phyloP scores from a whole-genome alignment of 2,797 vertebrate genomes.

The Malurus splendens region DNA sequence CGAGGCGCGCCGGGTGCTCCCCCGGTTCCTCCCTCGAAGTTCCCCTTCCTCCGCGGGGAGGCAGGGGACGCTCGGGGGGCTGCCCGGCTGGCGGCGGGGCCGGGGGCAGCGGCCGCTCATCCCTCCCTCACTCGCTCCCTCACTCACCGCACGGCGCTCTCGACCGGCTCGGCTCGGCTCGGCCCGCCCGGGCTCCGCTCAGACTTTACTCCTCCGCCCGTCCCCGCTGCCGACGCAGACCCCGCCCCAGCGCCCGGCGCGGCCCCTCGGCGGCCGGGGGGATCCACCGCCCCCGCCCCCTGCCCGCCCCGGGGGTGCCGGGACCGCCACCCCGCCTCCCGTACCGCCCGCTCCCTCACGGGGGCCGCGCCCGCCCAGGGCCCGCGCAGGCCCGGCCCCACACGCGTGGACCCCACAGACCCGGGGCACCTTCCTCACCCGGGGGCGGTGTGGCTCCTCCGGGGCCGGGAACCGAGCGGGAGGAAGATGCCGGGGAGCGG shows the following conservation, averaged over 20 bases:
- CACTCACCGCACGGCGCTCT: background rate
- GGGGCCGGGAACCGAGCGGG: background rate
- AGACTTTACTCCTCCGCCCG: background rate
- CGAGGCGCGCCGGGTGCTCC: background rate
- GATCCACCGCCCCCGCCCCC: background rate
- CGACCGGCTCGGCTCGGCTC: background rate
- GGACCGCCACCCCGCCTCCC: too few relatives aligned
- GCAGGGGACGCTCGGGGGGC: background rate
- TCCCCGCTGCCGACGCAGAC: constrained; percentile 61
- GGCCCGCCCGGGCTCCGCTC: background rate
- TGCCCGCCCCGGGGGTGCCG: background rate
- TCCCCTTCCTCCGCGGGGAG: background rate
- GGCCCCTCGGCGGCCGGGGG: background rate
- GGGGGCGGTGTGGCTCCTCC: background rate
- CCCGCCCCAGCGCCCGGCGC: constrained; percentile 26
- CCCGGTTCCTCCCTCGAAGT: background rate
- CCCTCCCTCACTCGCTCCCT: too few relatives aligned
- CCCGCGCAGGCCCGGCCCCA: background rate
- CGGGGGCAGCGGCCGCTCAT: background rate
- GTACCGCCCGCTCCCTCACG: background rate
- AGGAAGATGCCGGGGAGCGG: background rate
- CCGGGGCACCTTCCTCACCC: fast-evolving
- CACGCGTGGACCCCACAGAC: fast-evolving
- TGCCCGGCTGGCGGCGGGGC: background rate
- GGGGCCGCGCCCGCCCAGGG: too few relatives aligned